phyloP scores from a whole-genome alignment of 2,888 invertebrate genomes.

The Tetragnatha montana region DNA sequence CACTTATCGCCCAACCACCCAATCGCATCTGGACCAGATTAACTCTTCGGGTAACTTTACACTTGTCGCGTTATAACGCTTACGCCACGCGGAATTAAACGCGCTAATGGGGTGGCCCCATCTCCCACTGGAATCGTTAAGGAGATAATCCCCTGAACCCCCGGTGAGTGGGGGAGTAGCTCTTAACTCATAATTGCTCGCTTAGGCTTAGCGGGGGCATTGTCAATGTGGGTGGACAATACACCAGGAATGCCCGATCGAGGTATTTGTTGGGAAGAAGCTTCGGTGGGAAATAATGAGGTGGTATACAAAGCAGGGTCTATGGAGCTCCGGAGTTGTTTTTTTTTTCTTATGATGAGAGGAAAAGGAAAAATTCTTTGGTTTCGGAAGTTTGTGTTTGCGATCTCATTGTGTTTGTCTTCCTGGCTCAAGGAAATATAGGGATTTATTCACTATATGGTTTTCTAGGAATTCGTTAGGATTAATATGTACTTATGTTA shows the following conservation, averaged over 20 bases:
- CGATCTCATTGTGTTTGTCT: too few relatives aligned
- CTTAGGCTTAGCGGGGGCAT: neutral
- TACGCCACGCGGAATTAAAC: neutral
- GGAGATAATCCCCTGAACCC: neutral
- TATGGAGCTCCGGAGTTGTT: too few relatives aligned
- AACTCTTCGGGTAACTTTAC: neutral
- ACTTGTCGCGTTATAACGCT: neutral
- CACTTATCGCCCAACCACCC: neutral
- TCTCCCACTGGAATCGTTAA: neutral
- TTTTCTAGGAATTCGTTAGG: too few relatives aligned
- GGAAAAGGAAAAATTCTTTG: too few relatives aligned
- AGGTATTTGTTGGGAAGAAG: neutral
- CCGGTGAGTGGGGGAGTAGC: neutral
- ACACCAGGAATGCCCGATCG: neutral
- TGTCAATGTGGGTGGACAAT: neutral
- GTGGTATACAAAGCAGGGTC: too few relatives aligned
- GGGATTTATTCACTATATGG: too few relatives aligned
- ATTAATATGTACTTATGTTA: too few relatives aligned
- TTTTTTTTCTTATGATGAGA: too few relatives aligned
- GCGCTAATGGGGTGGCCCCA: neutral
- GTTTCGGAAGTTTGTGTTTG: too few relatives aligned
- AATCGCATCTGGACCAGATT: neutral
- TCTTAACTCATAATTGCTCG: neutral
- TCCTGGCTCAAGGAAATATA: too few relatives aligned
- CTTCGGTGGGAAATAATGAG: too few relatives aligned